Percentiles rank a stretch among this genome's conserved stretches.
Conservation (phyloP, 2,888 invertebrate genomes). For the Agrilus mali region DNA sequence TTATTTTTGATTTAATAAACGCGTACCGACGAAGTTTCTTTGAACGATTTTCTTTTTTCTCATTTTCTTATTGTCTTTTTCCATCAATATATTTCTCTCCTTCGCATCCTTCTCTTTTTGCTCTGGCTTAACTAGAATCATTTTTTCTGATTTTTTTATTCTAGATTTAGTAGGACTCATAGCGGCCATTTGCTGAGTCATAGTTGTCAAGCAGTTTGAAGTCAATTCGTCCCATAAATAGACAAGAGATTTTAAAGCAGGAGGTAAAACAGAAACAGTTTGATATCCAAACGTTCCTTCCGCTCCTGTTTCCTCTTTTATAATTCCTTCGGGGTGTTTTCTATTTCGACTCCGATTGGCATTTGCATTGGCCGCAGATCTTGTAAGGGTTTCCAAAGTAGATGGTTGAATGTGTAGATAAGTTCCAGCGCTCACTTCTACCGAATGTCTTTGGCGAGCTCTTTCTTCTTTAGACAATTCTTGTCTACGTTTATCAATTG, state of each 20-base stretch:
- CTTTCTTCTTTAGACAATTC: constrained; percentile 46
- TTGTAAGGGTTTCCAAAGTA: constrained; percentile 61
- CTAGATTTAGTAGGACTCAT: constrained; percentile 37
- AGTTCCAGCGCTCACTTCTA: constrained; percentile 63
- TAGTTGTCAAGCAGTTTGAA: constrained; percentile 50
- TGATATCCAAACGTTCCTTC: constrained; percentile 33
- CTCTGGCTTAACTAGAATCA: constrained; percentile 13
- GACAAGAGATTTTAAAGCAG: constrained; percentile 77
- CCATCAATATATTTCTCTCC: constrained; percentile 29
- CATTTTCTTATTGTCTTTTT: constrained; percentile 39
- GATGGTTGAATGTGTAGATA: constrained; percentile 70
- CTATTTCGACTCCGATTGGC: constrained; percentile 50
- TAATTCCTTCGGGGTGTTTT: constrained; percentile 34
- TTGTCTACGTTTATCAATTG: constrained; percentile 34
- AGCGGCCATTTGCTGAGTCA: constrained; percentile 47
- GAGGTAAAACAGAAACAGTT: constrained; percentile 67
- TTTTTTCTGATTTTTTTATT: constrained; percentile 23
- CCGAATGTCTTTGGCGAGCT: constrained; percentile 71
- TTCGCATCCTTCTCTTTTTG: constrained; percentile 29
- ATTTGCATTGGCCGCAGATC: constrained; percentile 67
- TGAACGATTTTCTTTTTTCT: constrained; percentile 44
- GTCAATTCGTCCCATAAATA: constrained; percentile 83
- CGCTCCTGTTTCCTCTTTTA: constrained; percentile 30
- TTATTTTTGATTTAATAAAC: not conserved
- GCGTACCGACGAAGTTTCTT: constrained; percentile 28